Evolutionary conservation across 2,888 invertebrate genomes (phyloP).

Genomic region (Trissonchulus latispiculum): DNA sequence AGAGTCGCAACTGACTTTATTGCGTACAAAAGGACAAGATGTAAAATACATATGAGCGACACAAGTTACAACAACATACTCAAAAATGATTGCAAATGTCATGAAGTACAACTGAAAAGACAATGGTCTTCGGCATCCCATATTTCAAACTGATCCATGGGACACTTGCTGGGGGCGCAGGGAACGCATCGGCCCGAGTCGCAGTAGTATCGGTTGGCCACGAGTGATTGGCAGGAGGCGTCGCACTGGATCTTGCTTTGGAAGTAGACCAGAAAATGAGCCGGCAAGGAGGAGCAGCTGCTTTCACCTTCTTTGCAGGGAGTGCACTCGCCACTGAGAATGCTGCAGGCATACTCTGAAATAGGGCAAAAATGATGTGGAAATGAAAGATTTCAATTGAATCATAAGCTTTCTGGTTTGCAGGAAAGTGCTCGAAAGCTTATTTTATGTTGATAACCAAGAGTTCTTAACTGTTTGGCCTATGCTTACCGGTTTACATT

Average conservation of each 20-base stretch:
- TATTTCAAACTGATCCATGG: background rate
- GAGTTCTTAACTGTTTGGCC: background rate
- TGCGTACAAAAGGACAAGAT: too few species aligned
- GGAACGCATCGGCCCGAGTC: background rate
- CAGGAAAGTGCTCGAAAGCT: too few species aligned
- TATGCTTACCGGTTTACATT: background rate
- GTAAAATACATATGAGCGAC: too few species aligned
- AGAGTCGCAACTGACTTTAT: too few species aligned
- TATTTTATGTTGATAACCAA: background rate
- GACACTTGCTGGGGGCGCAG: background rate
- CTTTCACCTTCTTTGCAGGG: background rate
- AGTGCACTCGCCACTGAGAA: background rate
- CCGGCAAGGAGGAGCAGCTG: background rate
- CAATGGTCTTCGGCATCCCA: background rate
- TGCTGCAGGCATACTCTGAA: background rate
- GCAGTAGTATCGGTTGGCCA: background rate
- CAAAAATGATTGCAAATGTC: too few species aligned
- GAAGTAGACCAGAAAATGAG: background rate
- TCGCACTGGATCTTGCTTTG: background rate
- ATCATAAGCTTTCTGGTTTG: too few species aligned
- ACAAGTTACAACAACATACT: too few species aligned
- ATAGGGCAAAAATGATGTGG: too few species aligned
- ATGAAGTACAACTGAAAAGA: background rate
- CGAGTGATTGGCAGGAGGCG: background rate
- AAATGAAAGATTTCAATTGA: too few species aligned